Percentiles rank a stretch among this genome's conserved stretches.
Conservation (phyloP, 2,888 invertebrate genomes). For the Coenonympha arcania region DNA sequence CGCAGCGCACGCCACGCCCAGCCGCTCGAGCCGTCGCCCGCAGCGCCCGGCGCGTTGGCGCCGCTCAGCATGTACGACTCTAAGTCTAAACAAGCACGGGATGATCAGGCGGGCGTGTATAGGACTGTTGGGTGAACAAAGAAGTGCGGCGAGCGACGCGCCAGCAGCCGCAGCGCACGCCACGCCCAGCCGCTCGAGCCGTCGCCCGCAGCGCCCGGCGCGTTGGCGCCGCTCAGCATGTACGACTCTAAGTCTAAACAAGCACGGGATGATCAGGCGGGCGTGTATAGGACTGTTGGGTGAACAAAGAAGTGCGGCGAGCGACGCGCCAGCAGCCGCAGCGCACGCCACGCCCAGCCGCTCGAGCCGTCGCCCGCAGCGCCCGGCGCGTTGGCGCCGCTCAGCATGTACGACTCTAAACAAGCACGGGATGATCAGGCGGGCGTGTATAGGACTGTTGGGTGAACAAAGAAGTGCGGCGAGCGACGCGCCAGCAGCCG, state of each 20-base stretch:
- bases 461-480: slow-evolving; percentile 92
- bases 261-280: slow-evolving; percentile 85
- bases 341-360: slow-evolving; percentile 94
- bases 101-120: slow-evolving; percentile 91
- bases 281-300: slow-evolving; percentile 88
- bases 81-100: slow-evolving; percentile 72
- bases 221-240: slow-evolving; percentile 53
- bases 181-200: slow-evolving; percentile 92
- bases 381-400: slow-evolving; percentile 51
- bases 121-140: slow-evolving; percentile 89
- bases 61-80: slow-evolving; percentile 59
- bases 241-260: slow-evolving; percentile 53
- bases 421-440: slow-evolving; percentile 83
- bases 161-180: slow-evolving; percentile 91
- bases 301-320: slow-evolving; percentile 94
- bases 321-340: slow-evolving; percentile 87
- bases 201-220: slow-evolving; percentile 67
- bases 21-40: slow-evolving; percentile 79
- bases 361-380: slow-evolving; percentile 79
- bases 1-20: slow-evolving; percentile 96
- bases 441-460: slow-evolving; percentile 90
- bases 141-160: slow-evolving; percentile 91
- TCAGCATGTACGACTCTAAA: slow-evolving; percentile 56
- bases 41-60: slow-evolving; percentile 70
- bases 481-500: slow-evolving; percentile 89